These are phyloP conservation scores for Euthynnus affinis DNA, from an alignment of 2,797 vertebrate species.

Conservation along the genomic window DNA sequence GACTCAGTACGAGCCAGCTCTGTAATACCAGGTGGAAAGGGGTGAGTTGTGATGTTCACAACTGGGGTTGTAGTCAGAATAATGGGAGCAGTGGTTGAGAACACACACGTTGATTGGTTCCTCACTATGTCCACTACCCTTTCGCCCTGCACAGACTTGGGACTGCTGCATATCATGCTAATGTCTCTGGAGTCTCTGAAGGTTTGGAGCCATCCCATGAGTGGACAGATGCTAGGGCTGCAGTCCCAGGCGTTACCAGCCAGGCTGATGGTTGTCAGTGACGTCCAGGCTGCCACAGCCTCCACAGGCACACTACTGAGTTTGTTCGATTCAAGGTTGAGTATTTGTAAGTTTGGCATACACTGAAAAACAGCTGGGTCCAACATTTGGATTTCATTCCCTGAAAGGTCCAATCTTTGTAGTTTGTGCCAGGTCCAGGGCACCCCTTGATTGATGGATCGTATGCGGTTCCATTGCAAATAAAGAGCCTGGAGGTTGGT, in stretches of 20 bases:
- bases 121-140: slow-evolving; percentile 91
- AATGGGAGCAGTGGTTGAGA: slow-evolving; percentile 74
- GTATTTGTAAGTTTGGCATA: slow-evolving; percentile 93
- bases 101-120: slow-evolving; percentile 90
- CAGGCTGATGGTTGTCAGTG: slow-evolving; percentile 92
- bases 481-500: slow-evolving; percentile 94
- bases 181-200: slow-evolving; percentile 93
- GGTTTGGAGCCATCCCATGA: slow-evolving; percentile 93
- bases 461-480: slow-evolving; percentile 97
- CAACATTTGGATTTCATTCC: slow-evolving; percentile 93
- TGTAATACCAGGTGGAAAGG: slow-evolving; percentile 76
- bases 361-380: slow-evolving; percentile 93
- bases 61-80: slow-evolving; percentile 60
- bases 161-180: slow-evolving; percentile 96
- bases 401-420: slow-evolving; percentile 96
- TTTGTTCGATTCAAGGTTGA: slow-evolving; percentile 97
- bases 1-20: slow-evolving; percentile 81
- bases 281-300: slow-evolving; percentile 93
- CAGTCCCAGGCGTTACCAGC: slow-evolving; percentile 98
- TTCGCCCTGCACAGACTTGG: slow-evolving; percentile 93
- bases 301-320: slow-evolving; percentile 94
- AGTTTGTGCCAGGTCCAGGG: slow-evolving; percentile 96
- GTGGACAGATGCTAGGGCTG: slow-evolving; percentile 92
- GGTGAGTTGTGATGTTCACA: slow-evolving; percentile 77
- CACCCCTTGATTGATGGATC: slow-evolving; percentile 91